Evolutionary conservation across 1,140 invertebrate species (phyloP), one percentile per base, ranked within the genome.

Genomic region (Brachionus angularis): DNA sequence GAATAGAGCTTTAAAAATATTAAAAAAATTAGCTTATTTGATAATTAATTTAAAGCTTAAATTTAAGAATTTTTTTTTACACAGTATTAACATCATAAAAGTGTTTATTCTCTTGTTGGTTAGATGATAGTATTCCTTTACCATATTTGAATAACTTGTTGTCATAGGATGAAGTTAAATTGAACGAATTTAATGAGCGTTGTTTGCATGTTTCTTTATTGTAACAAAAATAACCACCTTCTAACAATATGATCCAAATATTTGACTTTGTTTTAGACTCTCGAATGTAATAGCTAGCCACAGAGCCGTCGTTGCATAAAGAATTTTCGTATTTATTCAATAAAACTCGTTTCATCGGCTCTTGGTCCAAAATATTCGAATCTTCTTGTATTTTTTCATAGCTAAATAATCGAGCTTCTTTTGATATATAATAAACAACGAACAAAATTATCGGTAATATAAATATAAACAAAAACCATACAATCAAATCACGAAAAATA

Each of bases 401-500:
- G 31, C 1, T 1, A 10, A 42, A 16, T 16, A 16, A 42, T 16
- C 39, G 39, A 16, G 27, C 7, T 7, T 50, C 23, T 23, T 67
- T 67, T 16, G n/a, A 47, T 1, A 47, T 3, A 12, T 18, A 21
- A 33, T 67, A 67, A 25, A 67, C 44, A 21, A 34, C 18, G 25
- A 67, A 67, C 25, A 67, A 29, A 16, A 67, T 8, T 14, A 50
- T 47, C 18, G 62, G 62, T 5, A 67, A 25, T 12, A 67, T 34
- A 10, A 67, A 67, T 34, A 67, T 46, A 67, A 67, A 67, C 18
- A 29, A 31, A 16, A 50, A 49, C 62, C 62, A 67, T 18, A 67
- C 8, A 16, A n/a, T 47, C n/a, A 67, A 33, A 23, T 67, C 62
- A 34, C 62, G 62, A 14, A 47, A 29, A 33, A 67, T 67, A 4